Conservation (phyloP, 2,888 invertebrate species). For the Morinoia aosen region DNA sequence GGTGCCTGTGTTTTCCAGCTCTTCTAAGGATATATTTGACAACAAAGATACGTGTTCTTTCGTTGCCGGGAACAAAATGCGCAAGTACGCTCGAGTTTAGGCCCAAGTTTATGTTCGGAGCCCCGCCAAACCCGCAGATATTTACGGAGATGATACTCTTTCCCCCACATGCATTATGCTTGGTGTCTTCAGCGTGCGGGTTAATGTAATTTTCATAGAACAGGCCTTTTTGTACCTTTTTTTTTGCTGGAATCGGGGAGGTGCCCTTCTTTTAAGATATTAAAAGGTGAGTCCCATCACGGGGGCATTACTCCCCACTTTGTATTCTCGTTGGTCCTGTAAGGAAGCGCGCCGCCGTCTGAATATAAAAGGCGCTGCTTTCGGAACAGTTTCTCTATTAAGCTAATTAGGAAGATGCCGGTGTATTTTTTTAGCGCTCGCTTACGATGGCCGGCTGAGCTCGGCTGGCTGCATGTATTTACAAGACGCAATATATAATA, state of each 20-base stretch:
- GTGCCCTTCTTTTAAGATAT: conserved; percentile 51
- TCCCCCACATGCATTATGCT: conserved; percentile 43
- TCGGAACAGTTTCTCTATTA: conserved; percentile 50
- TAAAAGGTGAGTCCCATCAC: conserved; percentile 50
- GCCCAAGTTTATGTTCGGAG: conserved; percentile 7
- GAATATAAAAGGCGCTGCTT: conserved; percentile 50
- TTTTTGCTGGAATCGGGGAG: conserved; percentile 39
- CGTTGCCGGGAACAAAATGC: conserved; percentile 39
- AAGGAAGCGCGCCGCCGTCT: conserved; percentile 40
- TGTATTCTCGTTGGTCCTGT: conserved; percentile 37
- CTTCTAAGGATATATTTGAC: conserved; percentile 28
- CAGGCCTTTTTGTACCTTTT: not conserved
- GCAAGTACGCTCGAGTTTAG: conserved; percentile 18
- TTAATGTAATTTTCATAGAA: conserved; percentile 48
- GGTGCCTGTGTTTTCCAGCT: conserved; percentile 32
- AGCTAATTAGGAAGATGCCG: conserved; percentile 50
- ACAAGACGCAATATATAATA: conserved; percentile 37
- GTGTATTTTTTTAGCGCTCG: conserved; percentile 31
- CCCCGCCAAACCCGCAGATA: conserved; percentile 16
- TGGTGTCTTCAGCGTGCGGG: conserved; percentile 35
- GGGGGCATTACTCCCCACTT: conserved; percentile 44
- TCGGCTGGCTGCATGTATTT: conserved; percentile 32
- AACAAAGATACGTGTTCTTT: conserved; percentile 36
- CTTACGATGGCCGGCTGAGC: not conserved
- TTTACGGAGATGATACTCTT: conserved; percentile 50